These are phyloP conservation scores for Cremastinae sp. DNA, from an alignment of 2,888 invertebrate genomes.

Conservation along the genomic window DNA sequence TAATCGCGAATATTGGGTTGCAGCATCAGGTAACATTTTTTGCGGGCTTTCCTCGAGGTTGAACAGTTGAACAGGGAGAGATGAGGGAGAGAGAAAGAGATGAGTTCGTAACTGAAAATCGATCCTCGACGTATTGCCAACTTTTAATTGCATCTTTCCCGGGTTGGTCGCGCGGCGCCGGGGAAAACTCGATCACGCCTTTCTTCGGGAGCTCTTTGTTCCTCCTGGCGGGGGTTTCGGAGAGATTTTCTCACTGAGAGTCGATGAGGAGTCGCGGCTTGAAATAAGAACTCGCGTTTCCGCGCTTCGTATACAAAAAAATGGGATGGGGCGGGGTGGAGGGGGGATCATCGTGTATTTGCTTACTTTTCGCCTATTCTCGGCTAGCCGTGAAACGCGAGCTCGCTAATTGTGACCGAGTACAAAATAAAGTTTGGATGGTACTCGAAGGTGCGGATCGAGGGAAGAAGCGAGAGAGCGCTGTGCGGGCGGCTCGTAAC, in stretches of 20 bases:
- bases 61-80: too few relatives aligned
- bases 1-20: too few relatives aligned
- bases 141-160: conserved; percentile 73
- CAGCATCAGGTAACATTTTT: too few relatives aligned
- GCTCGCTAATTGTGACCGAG: conserved; percentile 46
- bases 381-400: conserved; percentile 16
- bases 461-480: neutral
- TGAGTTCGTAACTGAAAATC: conserved; percentile 21
- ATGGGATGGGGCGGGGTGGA: too few relatives aligned
- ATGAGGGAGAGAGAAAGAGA: too few relatives aligned
- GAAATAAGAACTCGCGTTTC: too few relatives aligned
- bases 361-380: neutral
- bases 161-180: too few relatives aligned
- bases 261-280: too few relatives aligned
- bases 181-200: neutral
- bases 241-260: too few relatives aligned
- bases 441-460: conserved; percentile 6
- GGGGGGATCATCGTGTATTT: neutral
- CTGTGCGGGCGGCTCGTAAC: neutral
- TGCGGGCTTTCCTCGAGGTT: too few relatives aligned
- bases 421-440: conserved; percentile 46
- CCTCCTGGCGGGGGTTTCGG: too few relatives aligned
- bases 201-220: neutral
- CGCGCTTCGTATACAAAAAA: too few relatives aligned
- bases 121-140: conserved; percentile 65